Evolutionary conservation across 2,888 invertebrate species (phyloP), one percentile per base, ranked within the genome.

Genomic region (Pheosia gnoma): DNA sequence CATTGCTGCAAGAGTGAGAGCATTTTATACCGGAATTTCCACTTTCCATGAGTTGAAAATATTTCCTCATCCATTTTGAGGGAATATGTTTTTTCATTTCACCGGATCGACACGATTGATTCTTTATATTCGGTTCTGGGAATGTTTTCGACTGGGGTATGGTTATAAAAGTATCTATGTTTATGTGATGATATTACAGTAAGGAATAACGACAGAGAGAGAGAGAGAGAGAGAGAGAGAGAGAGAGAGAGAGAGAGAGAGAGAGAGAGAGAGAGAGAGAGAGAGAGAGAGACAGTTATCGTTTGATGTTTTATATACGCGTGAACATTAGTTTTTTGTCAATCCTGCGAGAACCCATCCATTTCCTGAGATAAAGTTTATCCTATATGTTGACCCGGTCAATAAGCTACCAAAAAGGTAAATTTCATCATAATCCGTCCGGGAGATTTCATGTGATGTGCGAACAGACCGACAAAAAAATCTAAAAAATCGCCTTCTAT

Each of bases 21-120:
- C 25, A 25, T 2, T 2, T 60, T 56, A 60, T 55, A 61, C 51
- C 60, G 38, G 39, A 58, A 61, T 73, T 65, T 67, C 61, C 52
- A 51, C 43, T 55, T 58, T 56, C 57, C 58, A 25, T 25, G 25
- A 25, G 25, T 25, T 25, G 25, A 25, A 25, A 25, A 25, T 25
- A 25, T 25, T 25, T 25, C 7, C 13, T 54, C 45, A 60, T 11
- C 58, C 53, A 59, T 61, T 41, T 59, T 51, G 55, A 41, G 52
- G 11, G 36, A 45, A 59, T 65, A 60, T 25, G 25, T 25, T 25
- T 62, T 59, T 61, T 59, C 59, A 51, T 60, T 70, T 62, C 62
- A 63, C 59, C 63, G 59, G 62, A n/a, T 38, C 37, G 52, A 7
- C 11, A 43, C 43, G 54, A 65, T 59, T 59, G 54, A 57, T 25